Evolutionary conservation across 2,888 invertebrate species (phyloP), one percentile per base, ranked within the genome.

Genomic region (Clanis bilineata): DNA sequence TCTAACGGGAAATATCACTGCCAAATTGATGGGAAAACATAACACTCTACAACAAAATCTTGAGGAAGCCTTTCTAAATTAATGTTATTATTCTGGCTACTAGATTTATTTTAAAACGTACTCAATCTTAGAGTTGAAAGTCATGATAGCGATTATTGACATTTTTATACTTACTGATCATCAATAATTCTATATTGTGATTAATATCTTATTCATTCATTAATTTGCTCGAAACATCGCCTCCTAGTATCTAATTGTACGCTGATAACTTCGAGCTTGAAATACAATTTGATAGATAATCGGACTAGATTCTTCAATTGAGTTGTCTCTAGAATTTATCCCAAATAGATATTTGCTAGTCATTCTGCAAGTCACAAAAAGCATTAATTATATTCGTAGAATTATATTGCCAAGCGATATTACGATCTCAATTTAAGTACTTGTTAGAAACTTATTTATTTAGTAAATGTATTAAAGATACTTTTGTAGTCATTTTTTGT

Each of bases 331-430:
- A 38, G 36, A 18, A 64, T 72, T 71, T 76, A 80, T 83, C 79
- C 79, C 79, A 70, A 70, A 68, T 74, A 76, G 71, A 62, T 65
- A 67, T 70, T 63, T 70, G 72, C 77, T 83, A 79, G 79, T 80
- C 67, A 61, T 76, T 73, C 18, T 18, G 18, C 15, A 51, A 51
- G 51, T 51, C 51, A 51, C n/a, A n/a, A n/a, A n/a, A n/a, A n/a
- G n/a, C n/a, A n/a, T n/a, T n/a, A n/a, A n/a, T 51, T 51, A 32
- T 51, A 78, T 64, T 71, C 59, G 64, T 82, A 83, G 77, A 73
- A 63, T 74, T 75, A 81, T 88, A 90, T 89, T 90, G 90, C 89
- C 80, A 90, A 90, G 90, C 90, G 88, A 90, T 90, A 90, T 86
- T 88, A 88, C 90, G 88, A 89, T 90, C 80, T 82, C 78, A 73